phyloP scores from a whole-genome alignment of 2,113 vertebrate genomes.

The Pelusios castaneus region DNA sequence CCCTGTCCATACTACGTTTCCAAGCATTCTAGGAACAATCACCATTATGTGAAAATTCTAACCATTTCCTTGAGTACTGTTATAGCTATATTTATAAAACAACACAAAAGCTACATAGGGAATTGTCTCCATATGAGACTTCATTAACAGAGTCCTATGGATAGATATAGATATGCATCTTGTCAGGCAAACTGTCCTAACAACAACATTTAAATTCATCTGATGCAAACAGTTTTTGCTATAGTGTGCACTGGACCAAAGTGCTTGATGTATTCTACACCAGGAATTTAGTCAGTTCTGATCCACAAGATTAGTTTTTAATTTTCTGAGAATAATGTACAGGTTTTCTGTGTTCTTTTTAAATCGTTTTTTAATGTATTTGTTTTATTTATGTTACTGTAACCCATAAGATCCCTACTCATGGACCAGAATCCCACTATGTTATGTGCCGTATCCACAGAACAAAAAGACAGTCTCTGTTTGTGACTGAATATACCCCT shows the following conservation, averaged over 20 bases:
- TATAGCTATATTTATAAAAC: background rate
- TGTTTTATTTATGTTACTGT: no score
- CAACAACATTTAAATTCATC: background rate
- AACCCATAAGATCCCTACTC: no score
- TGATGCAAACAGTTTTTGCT: background rate
- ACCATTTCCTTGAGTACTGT: background rate
- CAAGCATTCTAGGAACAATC: fast-evolving
- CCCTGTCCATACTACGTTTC: background rate
- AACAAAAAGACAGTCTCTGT: no score
- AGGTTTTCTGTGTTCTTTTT: background rate
- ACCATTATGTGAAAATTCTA: background rate
- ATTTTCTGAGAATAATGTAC: background rate
- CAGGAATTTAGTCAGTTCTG: background rate
- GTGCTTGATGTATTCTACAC: background rate
- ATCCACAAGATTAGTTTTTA: background rate
- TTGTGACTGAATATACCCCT: no score
- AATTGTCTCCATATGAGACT: background rate
- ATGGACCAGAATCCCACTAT: no score
- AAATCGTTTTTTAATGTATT: no score
- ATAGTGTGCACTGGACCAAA: background rate
- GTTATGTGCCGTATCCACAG: no score
- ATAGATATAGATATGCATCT: background rate
- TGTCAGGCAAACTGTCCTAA: background rate
- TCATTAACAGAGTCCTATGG: background rate
- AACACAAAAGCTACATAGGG: background rate